A percentile compares a stretch with the other conserved stretches of the same genome.
Evolutionary conservation across 2,113 vertebrate genomes (phyloP).

Genomic region (Epinephelus moara): DNA sequence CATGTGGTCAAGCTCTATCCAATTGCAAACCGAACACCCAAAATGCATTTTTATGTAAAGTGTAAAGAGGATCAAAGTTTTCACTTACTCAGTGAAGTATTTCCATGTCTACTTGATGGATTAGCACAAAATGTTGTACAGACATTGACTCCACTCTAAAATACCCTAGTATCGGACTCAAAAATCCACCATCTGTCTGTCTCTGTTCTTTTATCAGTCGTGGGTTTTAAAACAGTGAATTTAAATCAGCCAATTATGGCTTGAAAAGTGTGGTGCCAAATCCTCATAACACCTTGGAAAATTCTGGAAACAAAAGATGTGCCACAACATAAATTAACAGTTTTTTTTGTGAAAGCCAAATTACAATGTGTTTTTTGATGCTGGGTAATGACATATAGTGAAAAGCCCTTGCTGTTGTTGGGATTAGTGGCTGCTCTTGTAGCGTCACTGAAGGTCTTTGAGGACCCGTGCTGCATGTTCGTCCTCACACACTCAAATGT

Average conservation of each 20-base stretch:
- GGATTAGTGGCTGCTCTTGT: background rate
- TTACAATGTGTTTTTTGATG: background rate
- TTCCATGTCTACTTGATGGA: no score
- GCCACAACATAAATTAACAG: background rate
- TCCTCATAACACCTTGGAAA: background rate
- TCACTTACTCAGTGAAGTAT: no score
- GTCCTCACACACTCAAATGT: background rate
- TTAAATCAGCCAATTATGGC: conserved; percentile 2
- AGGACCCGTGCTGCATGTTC: background rate
- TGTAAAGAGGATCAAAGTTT: no score
- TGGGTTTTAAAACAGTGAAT: background rate
- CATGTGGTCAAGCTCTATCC: no score
- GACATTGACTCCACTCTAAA: no score
- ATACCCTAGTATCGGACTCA: background rate
- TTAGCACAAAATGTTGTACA: no score
- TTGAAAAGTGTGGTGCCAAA: background rate
- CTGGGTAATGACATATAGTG: background rate
- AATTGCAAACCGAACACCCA: no score
- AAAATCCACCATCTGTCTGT: background rate
- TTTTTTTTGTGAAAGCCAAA: background rate
- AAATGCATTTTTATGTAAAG: no score
- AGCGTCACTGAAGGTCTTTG: background rate
- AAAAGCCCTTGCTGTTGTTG: background rate
- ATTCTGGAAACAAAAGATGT: background rate
- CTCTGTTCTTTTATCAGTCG: background rate